A percentile compares a stretch with the other conserved stretches of the same genome.
These are phyloP conservation scores for Colletes collaris DNA, from an alignment of 2,888 invertebrate genomes.

Conservation along the genomic window DNA sequence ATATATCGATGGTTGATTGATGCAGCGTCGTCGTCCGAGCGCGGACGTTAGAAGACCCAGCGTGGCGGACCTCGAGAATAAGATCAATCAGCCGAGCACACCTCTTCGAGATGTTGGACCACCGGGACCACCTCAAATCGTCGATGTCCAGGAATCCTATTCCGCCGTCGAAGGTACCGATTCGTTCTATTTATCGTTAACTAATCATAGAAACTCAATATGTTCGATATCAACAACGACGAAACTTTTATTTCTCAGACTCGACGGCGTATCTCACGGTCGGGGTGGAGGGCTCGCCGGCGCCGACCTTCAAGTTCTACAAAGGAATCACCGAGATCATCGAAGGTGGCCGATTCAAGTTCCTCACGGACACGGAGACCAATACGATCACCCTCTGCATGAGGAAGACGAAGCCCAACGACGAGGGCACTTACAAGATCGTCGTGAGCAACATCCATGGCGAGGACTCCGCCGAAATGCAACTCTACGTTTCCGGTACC, in stretches of 20 bases:
- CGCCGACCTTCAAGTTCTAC: slow-evolving; percentile 97
- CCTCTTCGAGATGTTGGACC: slow-evolving; percentile 92
- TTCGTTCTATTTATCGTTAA: neutral
- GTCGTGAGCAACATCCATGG: slow-evolving; percentile 97
- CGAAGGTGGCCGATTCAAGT: slow-evolving; percentile 97
- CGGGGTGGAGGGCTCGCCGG: slow-evolving; percentile 96
- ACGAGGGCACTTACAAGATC: slow-evolving; percentile 98
- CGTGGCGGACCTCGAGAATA: slow-evolving; percentile 94
- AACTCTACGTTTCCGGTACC: slow-evolving; percentile 97
- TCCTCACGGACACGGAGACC: slow-evolving; percentile 96
- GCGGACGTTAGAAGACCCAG: slow-evolving; percentile 95
- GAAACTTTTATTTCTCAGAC: slow-evolving; percentile 83
- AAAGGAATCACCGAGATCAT: slow-evolving; percentile 96
- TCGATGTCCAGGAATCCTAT: slow-evolving; percentile 97
- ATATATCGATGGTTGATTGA: slow-evolving; percentile 28
- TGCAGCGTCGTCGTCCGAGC: slow-evolving; percentile 92
- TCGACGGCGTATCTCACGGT: slow-evolving; percentile 96
- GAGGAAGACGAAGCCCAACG: slow-evolving; percentile 97
- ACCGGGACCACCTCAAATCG: slow-evolving; percentile 94
- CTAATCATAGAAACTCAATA: too few species aligned
- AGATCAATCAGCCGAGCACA: slow-evolving; percentile 95
- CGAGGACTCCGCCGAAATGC: slow-evolving; percentile 97
- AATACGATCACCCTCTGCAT: slow-evolving; percentile 97
- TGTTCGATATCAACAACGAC: too few species aligned
- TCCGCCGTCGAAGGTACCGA: slow-evolving; percentile 97